A percentile compares a stretch with the other conserved stretches of the same genome.
Evolutionary conservation across 2,888 invertebrate genomes (phyloP).

Genomic region (Dinocampus coccinellae): DNA sequence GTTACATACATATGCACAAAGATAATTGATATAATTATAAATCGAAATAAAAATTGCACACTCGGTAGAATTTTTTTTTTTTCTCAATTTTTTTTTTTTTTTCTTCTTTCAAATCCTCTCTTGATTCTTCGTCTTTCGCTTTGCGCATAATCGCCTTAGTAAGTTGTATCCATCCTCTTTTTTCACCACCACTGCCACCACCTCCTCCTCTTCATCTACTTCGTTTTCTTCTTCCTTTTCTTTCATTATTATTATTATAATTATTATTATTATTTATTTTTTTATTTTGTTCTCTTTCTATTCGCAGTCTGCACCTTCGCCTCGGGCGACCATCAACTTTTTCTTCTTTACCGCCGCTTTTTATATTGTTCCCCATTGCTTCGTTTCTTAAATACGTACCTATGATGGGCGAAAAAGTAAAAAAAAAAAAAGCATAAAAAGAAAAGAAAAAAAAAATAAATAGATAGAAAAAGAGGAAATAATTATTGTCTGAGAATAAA

Average conservation of each 20-base stretch:
- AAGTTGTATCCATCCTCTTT: background rate
- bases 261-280: background rate
- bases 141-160: background rate
- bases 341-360: constrained; percentile 5
- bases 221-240: background rate
- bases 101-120: background rate
- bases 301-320: background rate
- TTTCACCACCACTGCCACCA: too few relatives aligned
- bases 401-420: background rate
- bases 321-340: constrained; percentile 14
- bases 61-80: too few relatives aligned
- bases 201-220: too few relatives aligned
- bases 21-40: background rate
- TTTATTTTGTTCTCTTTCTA: background rate
- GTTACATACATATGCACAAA: constrained; percentile 2
- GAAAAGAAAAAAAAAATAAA: background rate
- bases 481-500: constrained; percentile 5
- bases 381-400: background rate
- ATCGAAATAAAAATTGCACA: background rate
- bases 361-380: background rate
- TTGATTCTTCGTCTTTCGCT: background rate
- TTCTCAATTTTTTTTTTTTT: background rate
- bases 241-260: background rate
- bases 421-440: background rate
- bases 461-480: too few relatives aligned